phyloP scores from a whole-genome alignment of 1,140 invertebrate genomes.

The Temnothorax nylanderi region DNA sequence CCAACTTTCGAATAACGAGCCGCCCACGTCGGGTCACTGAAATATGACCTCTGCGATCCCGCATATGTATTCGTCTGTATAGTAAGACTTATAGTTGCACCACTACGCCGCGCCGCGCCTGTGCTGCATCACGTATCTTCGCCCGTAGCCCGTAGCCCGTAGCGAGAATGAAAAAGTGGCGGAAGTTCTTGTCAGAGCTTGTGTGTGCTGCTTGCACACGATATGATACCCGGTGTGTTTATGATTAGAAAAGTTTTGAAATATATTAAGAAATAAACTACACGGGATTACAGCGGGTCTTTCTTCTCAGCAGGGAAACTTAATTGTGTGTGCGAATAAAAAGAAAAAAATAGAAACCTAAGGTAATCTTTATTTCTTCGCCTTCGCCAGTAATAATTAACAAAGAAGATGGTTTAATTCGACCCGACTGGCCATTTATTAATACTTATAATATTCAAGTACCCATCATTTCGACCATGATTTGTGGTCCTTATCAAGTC shows the following conservation, averaged over 20 bases:
- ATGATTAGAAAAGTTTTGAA: conserved; percentile 29
- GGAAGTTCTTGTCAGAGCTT: background rate
- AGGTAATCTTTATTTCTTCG: too few relatives aligned
- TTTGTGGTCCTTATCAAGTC: too few relatives aligned
- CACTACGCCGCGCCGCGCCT: background rate
- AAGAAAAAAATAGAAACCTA: too few relatives aligned
- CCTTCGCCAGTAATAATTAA: too few relatives aligned
- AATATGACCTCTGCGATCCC: background rate
- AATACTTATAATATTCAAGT: too few relatives aligned
- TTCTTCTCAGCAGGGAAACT: background rate
- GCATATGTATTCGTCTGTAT: background rate
- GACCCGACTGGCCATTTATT: too few relatives aligned
- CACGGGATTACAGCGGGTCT: background rate
- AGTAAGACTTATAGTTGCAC: background rate
- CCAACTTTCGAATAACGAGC: conserved; percentile 14
- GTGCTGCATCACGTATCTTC: background rate
- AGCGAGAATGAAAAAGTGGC: background rate
- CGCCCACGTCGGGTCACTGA: conserved; percentile 28
- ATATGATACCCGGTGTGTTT: background rate
- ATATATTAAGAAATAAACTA: background rate
- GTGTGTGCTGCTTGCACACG: background rate
- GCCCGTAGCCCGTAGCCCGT: background rate
- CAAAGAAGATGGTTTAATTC: too few relatives aligned
- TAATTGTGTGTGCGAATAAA: background rate
- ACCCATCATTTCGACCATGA: too few relatives aligned